Evolutionary conservation across 2,113 vertebrate species (phyloP).

Genomic region (Penelope pileata): DNA sequence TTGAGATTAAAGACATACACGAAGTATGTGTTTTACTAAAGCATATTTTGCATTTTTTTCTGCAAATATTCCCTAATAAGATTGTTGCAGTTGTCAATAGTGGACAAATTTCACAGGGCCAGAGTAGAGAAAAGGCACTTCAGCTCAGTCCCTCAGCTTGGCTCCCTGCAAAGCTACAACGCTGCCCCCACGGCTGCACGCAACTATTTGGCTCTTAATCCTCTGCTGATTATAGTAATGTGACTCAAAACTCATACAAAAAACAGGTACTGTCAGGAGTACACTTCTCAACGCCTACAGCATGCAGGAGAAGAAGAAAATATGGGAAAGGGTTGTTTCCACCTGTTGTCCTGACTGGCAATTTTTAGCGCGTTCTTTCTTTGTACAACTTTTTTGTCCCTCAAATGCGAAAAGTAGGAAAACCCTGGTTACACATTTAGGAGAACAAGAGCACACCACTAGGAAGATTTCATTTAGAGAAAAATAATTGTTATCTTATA

Average conservation of each 20-base stretch:
- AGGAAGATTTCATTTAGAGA: not conserved
- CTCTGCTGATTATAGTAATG: not conserved
- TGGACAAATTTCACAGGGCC: not conserved
- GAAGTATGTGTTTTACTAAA: not conserved
- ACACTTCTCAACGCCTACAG: not conserved
- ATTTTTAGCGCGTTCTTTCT: not conserved
- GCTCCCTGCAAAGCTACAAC: not conserved
- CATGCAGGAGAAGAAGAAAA: not conserved
- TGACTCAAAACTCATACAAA: not conserved
- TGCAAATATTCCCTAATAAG: not conserved
- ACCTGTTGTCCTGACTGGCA: not conserved
- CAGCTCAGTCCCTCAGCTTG: not conserved
- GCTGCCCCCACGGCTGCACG: not conserved
- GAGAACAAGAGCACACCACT: not conserved
- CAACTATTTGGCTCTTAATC: not conserved
- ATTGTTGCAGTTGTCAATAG: not conserved
- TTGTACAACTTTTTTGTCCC: not conserved
- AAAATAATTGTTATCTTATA: not conserved
- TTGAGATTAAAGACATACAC: not conserved
- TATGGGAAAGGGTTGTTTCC: not conserved
- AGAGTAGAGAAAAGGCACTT: not conserved
- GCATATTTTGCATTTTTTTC: fast-evolving
- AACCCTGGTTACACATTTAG: not conserved
- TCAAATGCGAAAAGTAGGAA: not conserved
- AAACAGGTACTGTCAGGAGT: not conserved